Conservation (phyloP, 53 echinoderm and acorn worm species). For the Hippasteria phrygiana region DNA sequence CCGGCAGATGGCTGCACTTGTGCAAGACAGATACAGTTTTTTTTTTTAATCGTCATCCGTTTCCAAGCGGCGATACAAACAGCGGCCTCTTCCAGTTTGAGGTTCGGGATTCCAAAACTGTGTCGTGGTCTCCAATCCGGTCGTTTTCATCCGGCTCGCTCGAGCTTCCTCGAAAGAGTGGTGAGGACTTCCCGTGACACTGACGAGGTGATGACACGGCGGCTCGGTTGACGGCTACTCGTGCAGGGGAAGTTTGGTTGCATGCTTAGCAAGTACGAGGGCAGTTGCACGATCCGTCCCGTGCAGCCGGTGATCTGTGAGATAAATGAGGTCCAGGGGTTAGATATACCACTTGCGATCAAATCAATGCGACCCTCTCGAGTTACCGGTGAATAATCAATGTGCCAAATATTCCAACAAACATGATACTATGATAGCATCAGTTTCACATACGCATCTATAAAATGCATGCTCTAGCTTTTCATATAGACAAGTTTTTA, state of each 20-base stretch:
- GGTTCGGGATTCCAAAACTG: background rate
- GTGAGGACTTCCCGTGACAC: no score
- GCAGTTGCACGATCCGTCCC: background rate
- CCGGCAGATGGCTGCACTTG: constrained; percentile 11
- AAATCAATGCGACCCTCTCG: background rate
- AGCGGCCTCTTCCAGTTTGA: background rate
- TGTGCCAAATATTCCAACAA: background rate
- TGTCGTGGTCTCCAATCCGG: background rate
- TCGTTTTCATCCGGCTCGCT: no score
- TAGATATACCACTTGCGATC: background rate
- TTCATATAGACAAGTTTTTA: no score
- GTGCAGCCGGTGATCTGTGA: background rate
- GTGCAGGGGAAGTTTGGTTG: background rate
- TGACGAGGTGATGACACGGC: background rate
- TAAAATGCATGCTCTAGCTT: no score
- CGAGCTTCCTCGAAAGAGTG: no score
- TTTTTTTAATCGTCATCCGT: background rate
- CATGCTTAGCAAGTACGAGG: background rate
- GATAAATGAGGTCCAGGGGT: constrained; percentile 32
- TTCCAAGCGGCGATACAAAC: background rate
- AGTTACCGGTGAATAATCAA: background rate
- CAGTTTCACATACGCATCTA: no score
- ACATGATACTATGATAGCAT: background rate
- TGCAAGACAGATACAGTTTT: background rate
- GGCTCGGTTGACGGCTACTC: constrained; percentile 14